Percentiles rank a stretch among this genome's conserved stretches.
Evolutionary conservation across 1,140 invertebrate species (phyloP).

Genomic region (Sycobia sp.): DNA sequence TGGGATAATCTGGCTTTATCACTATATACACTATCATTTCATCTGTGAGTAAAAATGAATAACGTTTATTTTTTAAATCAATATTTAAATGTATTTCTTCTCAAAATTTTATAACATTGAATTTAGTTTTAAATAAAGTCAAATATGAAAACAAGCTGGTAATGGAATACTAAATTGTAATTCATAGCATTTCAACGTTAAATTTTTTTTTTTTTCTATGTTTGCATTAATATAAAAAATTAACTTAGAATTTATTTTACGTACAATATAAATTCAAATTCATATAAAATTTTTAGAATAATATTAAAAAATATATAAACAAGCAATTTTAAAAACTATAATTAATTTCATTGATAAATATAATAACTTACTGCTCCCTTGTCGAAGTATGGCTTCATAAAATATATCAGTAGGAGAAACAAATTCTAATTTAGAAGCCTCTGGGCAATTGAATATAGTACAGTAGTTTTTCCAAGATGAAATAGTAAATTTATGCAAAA

Average conservation of each 20-base stretch:
- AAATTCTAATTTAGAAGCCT: slow-evolving; percentile 58
- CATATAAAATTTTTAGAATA: background rate
- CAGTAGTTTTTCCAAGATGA: slow-evolving; percentile 52
- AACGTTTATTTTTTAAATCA: too few relatives aligned
- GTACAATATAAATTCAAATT: too few relatives aligned
- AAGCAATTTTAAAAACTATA: slow-evolving; percentile 11
- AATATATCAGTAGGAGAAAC: slow-evolving; percentile 69
- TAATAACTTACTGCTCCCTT: slow-evolving; percentile 67
- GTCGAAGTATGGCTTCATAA: slow-evolving; percentile 72
- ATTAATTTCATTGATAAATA: slow-evolving; percentile 22
- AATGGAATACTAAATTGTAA: too few relatives aligned
- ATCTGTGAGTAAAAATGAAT: slow-evolving; percentile 55
- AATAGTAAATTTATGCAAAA: slow-evolving; percentile 50
- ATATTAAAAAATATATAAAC: slow-evolving; percentile 16
- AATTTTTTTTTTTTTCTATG: too few relatives aligned
- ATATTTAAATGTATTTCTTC: too few relatives aligned
- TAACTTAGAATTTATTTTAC: too few relatives aligned
- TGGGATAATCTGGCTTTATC: slow-evolving; percentile 82
- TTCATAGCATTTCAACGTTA: too few relatives aligned
- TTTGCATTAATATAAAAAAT: too few relatives aligned
- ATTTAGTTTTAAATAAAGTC: background rate
- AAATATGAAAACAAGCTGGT: too few relatives aligned
- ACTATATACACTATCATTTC: slow-evolving; percentile 77
- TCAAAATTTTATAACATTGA: too few relatives aligned
- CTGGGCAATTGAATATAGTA: slow-evolving; percentile 39